Evolutionary conservation across 2,888 invertebrate genomes (phyloP).

Genomic region (Spodoptera littoralis): DNA sequence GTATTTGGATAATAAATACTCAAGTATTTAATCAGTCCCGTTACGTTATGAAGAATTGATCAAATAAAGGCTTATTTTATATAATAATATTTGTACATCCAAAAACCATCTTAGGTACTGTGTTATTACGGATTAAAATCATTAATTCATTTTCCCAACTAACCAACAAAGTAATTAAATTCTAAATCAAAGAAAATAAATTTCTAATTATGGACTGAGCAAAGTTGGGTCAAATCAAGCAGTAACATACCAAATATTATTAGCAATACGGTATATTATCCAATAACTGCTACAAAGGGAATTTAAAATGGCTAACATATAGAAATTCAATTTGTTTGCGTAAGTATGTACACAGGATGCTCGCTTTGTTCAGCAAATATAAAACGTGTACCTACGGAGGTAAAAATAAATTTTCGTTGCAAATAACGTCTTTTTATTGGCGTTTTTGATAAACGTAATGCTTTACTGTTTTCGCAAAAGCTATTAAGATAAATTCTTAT

Average conservation of each 20-base stretch:
- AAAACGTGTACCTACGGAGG: constrained; percentile 24
- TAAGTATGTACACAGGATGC: constrained; percentile 46
- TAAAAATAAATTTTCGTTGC: constrained; percentile 30
- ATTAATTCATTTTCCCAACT: too few relatives aligned
- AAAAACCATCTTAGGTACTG: too few relatives aligned
- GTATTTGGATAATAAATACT: too few relatives aligned
- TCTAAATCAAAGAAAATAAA: too few relatives aligned
- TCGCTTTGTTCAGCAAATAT: constrained; percentile 48
- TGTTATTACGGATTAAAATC: too few relatives aligned
- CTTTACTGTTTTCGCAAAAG: too few relatives aligned
- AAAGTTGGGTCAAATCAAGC: constrained; percentile 2
- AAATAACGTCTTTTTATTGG: neutral
- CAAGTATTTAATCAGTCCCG: too few relatives aligned
- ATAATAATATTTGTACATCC: too few relatives aligned
- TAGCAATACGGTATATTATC: constrained; percentile 37
- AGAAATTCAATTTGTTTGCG: constrained; percentile 59
- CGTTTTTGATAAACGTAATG: constrained; percentile 1
- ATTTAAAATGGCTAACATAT: constrained; percentile 54
- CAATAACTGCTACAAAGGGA: constrained; percentile 50
- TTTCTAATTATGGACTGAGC: constrained; percentile 16
- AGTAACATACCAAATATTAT: constrained; percentile 23
- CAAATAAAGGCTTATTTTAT: too few relatives aligned
- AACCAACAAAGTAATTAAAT: too few relatives aligned
- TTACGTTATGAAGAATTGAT: too few relatives aligned
- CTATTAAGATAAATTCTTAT: too few relatives aligned